These are phyloP conservation scores for Stenurella melanura DNA, from an alignment of 2,888 invertebrate species.

Conservation along the genomic window DNA sequence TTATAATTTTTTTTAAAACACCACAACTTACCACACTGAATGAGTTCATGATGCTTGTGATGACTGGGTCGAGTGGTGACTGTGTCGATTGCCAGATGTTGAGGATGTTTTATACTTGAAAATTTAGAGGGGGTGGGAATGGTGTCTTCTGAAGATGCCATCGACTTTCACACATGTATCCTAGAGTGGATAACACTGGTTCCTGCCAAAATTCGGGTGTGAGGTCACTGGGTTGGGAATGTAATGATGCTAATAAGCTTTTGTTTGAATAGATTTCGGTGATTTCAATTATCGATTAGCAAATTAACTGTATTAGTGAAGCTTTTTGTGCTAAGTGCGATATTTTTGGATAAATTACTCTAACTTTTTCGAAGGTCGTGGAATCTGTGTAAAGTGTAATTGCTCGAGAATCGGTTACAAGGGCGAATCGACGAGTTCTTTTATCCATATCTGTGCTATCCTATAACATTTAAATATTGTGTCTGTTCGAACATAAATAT, in stretches of 20 bases:
- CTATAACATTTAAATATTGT: too few species aligned
- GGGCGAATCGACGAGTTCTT: neutral
- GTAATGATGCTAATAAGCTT: constrained; percentile 29
- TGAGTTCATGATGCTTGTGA: constrained; percentile 73
- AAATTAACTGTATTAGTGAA: constrained; percentile 12
- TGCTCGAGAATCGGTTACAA: constrained; percentile 15
- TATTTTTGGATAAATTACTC: neutral
- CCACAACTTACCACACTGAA: constrained; percentile 73
- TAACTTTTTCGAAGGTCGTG: neutral
- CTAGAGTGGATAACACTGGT: constrained; percentile 42
- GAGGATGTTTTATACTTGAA: constrained; percentile 68
- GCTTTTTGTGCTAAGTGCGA: neutral
- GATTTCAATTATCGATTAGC: constrained; percentile 16
- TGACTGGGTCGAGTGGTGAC: constrained; percentile 72
- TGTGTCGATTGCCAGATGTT: constrained; percentile 66
- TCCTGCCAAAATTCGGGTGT: constrained; percentile 53
- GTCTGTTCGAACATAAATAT: too few species aligned
- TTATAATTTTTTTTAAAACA: constrained; percentile 43
- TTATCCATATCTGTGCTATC: too few species aligned
- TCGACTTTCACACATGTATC: constrained; percentile 62
- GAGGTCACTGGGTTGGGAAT: constrained; percentile 54
- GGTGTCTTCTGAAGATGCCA: constrained; percentile 64
- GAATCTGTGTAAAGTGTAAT: constrained; percentile 6
- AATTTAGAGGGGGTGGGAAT: constrained; percentile 66
- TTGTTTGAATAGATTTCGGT: constrained; percentile 16